Evolutionary conservation across 2,888 invertebrate genomes (phyloP).

Genomic region (Drosophila infuscata): DNA sequence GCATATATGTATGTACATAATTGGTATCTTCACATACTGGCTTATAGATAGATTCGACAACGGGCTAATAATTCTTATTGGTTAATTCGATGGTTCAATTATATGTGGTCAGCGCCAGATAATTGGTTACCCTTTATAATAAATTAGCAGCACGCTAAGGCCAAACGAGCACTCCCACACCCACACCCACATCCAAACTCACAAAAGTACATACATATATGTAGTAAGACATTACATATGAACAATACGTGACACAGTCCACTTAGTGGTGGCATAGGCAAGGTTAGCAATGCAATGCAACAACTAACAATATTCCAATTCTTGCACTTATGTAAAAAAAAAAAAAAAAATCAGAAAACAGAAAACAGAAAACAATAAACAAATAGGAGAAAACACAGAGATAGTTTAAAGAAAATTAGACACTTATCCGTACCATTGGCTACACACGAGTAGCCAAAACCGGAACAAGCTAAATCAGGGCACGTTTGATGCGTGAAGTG

Average conservation of each 20-base stretch:
- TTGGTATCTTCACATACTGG: neutral
- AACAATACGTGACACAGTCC: slow-evolving; percentile 49
- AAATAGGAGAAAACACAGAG: slow-evolving; percentile 15
- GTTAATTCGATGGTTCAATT: slow-evolving; percentile 8
- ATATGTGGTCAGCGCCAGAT: slow-evolving; percentile 6
- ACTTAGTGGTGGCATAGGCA: slow-evolving; percentile 22
- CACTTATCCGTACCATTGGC: slow-evolving; percentile 54
- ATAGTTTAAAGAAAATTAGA: slow-evolving; percentile 33
- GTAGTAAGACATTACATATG: slow-evolving; percentile 18
- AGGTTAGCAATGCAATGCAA: slow-evolving; percentile 21
- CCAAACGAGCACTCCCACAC: slow-evolving; percentile 18
- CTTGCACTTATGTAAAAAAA: slow-evolving; percentile 27
- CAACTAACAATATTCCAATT: slow-evolving; percentile 5
- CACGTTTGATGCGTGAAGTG: slow-evolving; percentile 66
- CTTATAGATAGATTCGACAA: neutral
- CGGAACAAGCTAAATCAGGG: slow-evolving; percentile 66
- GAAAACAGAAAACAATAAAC: neutral
- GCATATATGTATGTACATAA: neutral
- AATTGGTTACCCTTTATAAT: slow-evolving; percentile 23
- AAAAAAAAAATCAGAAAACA: slow-evolving; percentile 11
- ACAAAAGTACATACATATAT: neutral
- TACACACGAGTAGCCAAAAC: slow-evolving; percentile 61
- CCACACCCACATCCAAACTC: slow-evolving; percentile 7
- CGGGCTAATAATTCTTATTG: slow-evolving; percentile 19
- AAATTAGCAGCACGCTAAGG: slow-evolving; percentile 4